Conservation (phyloP, 2,888 invertebrate species). For the Parasteatoda lunata region DNA sequence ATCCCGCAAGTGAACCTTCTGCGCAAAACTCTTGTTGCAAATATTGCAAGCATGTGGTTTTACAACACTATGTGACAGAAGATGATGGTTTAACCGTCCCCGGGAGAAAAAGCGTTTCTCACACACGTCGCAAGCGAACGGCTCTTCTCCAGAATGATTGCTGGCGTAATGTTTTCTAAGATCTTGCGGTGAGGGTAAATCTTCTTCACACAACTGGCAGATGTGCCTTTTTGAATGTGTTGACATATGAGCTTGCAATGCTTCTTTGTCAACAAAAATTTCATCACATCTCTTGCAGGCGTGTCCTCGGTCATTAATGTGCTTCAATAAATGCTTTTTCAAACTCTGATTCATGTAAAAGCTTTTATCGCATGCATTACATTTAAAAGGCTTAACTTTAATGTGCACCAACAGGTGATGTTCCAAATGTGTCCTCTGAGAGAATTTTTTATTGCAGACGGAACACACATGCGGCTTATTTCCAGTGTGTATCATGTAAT, state of each 20-base stretch:
- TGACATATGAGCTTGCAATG: slow-evolving; percentile 6
- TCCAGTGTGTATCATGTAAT: slow-evolving; percentile 42
- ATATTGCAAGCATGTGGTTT: slow-evolving; percentile 42
- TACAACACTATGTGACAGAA: slow-evolving; percentile 25
- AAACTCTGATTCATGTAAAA: slow-evolving; percentile 36
- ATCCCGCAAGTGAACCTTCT: slow-evolving; percentile 29
- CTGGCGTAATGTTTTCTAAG: slow-evolving; percentile 17
- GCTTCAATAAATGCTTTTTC: slow-evolving; percentile 33
- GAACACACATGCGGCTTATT: slow-evolving; percentile 40
- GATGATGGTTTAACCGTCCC: slow-evolving; percentile 32
- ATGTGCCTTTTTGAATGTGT: slow-evolving; percentile 5
- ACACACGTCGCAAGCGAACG: slow-evolving; percentile 27
- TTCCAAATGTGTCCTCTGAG: slow-evolving; percentile 31
- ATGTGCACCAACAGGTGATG: slow-evolving; percentile 40
- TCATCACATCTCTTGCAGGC: slow-evolving; percentile 19
- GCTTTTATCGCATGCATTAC: slow-evolving; percentile 10
- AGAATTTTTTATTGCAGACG: slow-evolving; percentile 31
- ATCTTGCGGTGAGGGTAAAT: slow-evolving; percentile 1
- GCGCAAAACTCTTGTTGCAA: slow-evolving; percentile 41
- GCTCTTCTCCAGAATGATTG: slow-evolving; percentile 22
- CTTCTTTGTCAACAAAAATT: slow-evolving; percentile 8
- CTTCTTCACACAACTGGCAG: slow-evolving; percentile 19
- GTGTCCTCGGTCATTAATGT: neutral
- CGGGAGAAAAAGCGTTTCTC: slow-evolving; percentile 23
- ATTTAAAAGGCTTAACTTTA: slow-evolving; percentile 34